Evolutionary conservation across 64 coral and sea anemone genomes (phyloP).

Genomic region (Montipora cactus): DNA sequence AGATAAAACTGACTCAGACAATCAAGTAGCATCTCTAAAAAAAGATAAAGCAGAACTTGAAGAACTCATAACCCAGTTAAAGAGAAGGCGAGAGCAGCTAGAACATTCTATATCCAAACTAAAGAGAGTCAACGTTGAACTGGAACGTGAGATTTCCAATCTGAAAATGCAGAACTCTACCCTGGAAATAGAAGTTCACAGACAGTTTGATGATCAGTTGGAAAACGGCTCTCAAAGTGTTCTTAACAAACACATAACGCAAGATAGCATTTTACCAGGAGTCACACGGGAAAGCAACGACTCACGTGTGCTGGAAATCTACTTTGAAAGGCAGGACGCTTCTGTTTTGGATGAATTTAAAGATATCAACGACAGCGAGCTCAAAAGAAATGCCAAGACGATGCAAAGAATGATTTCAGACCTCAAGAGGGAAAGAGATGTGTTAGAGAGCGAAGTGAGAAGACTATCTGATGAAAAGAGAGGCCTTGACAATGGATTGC

Average conservation of each 20-base stretch:
- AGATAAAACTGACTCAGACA: conserved; percentile 88
- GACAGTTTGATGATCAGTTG: conserved; percentile 10
- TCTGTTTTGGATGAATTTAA: neutral
- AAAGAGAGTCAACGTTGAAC: conserved; percentile 77
- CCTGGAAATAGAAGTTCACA: conserved; percentile 58
- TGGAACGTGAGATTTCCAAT: conserved; percentile 81
- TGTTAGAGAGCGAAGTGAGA: conserved; percentile 48
- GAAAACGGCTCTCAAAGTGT: neutral
- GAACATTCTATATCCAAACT: conserved; percentile 75
- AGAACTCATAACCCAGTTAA: conserved; percentile 57
- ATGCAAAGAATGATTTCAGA: conserved; percentile 44
- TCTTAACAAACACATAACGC: conserved; percentile 8
- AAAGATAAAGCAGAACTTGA: conserved; percentile 81
- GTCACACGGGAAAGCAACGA: neutral
- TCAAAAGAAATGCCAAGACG: neutral
- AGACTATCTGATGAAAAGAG: conserved; percentile 54
- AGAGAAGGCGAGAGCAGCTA: conserved; percentile 65
- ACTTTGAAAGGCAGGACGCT: neutral
- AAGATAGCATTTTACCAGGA: neutral
- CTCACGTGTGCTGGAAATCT: neutral
- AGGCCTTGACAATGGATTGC: conserved; percentile 60
- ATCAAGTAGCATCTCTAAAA: conserved; percentile 71
- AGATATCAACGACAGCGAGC: neutral
- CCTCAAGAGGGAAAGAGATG: conserved; percentile 51
- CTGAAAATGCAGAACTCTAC: conserved; percentile 73